Evolutionary conservation across 2,113 vertebrate species (phyloP), one percentile per base, ranked within the genome.

Genomic region (Sebastes schlegelii): DNA sequence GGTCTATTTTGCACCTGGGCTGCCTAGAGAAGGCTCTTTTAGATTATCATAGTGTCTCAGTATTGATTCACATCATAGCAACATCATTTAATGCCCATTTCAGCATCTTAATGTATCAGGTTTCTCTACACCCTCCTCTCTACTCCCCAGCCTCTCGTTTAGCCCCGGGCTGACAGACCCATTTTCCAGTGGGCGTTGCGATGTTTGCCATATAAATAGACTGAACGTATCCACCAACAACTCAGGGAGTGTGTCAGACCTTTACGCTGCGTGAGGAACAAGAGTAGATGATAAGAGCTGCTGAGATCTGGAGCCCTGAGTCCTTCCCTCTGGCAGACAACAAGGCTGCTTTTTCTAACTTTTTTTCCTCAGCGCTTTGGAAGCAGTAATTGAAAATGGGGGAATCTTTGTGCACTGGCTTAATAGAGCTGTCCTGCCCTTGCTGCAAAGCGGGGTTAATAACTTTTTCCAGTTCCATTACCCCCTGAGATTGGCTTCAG

Each of bases 401-500:
- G 87, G 82, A 92, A 89, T 94, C 92, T 93, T 95, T 93, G 90
- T 93, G 92, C 86, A 40, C 84, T 70, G 77, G 72, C 88, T 95
- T 94, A 95, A 95, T 93, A 89, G 93, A 94, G 92, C 92, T 88
- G 91, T 93, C 91, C 74, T 92, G 92, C 89, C 91, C 93, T 83
- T 17, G 62, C 90, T 77, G 90, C 83, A 94, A 94, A 95, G 93
- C 88, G 51, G 90, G 92, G 91, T 94, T 96, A 96, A 95, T 95
- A 94, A 94, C 92, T 94, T 95, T 94, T 92, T 86, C 92, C 94
- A 92, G 82, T 95, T 92, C 92, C 90, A 93, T 95, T 94, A 94
- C 92, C 91, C 86, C 85, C 68, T 74, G 90, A 95, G 94, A 95
- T 95, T 94, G 94, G 89, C 93, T 94, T 69, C 89, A 94, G 92